Conservation (phyloP, 2,888 invertebrate genomes). For the Yponomeuta sedellus region DNA sequence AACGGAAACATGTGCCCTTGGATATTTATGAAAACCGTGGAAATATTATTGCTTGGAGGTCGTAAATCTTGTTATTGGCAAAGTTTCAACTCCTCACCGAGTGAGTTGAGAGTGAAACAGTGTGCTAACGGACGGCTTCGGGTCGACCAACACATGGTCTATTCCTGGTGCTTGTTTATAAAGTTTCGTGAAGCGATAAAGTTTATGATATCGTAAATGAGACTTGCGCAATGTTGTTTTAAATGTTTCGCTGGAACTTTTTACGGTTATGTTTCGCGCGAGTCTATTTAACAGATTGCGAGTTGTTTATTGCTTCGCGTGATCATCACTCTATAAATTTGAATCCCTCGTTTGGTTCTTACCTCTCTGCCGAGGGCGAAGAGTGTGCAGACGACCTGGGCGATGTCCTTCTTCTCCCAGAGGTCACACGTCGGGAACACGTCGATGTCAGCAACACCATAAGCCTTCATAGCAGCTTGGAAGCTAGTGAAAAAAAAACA, state of each 20-base stretch:
- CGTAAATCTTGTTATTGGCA: constrained; percentile 66
- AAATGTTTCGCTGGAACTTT: constrained; percentile 7
- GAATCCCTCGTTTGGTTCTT: background rate
- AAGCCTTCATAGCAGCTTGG: constrained; percentile 88
- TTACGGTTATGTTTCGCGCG: background rate
- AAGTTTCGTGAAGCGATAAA: constrained; percentile 18
- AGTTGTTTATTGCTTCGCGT: background rate
- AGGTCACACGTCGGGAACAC: constrained; percentile 98
- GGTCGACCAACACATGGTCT: constrained; percentile 31
- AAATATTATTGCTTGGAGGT: constrained; percentile 59
- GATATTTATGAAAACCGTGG: constrained; percentile 70
- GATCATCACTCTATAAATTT: background rate
- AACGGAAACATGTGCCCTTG: constrained; percentile 38
- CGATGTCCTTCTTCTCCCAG: constrained; percentile 95
- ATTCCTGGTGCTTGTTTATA: constrained; percentile 30
- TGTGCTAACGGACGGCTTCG: constrained; percentile 51
- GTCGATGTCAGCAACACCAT: constrained; percentile 94
- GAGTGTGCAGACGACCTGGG: constrained; percentile 88
- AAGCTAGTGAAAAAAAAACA: constrained; percentile 69
- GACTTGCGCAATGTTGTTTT: constrained; percentile 15
- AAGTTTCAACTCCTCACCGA: constrained; percentile 45
- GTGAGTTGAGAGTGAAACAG: constrained; percentile 39
- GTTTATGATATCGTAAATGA: constrained; percentile 24
- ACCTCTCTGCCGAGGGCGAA: constrained; percentile 91
- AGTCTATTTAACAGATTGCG: background rate